Percentiles rank a stretch among this genome's conserved stretches.
Conservation (phyloP, 2,797 vertebrate species). For the Rhynchotus rufescens region DNA sequence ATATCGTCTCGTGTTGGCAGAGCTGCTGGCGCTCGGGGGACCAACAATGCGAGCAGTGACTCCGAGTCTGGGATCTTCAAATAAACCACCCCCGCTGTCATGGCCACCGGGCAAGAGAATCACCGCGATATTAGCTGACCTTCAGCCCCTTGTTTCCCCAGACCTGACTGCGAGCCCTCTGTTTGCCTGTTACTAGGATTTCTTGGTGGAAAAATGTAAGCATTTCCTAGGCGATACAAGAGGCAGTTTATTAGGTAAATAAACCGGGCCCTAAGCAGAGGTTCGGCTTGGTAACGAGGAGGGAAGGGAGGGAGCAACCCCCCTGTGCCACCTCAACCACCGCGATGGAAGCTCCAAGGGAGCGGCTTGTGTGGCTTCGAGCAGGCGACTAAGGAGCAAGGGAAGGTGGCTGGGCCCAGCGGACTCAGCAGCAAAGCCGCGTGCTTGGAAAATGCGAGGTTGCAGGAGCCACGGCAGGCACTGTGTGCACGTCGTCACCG, state of each 20-base stretch:
- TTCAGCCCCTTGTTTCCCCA: conserved; percentile 94
- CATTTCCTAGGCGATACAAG: conserved; percentile 85
- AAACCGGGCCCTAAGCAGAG: conserved; percentile 82
- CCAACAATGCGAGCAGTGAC: conserved; percentile 92
- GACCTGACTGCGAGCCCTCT: conserved; percentile 90
- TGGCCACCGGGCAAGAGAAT: conserved; percentile 88
- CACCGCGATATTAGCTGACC: conserved; percentile 88
- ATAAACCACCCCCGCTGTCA: conserved; percentile 90
- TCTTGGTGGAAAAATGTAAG: conserved; percentile 86
- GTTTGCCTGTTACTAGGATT: conserved; percentile 96
- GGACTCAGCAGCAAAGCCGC: conserved; percentile 28
- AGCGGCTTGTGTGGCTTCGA: conserved; percentile 28
- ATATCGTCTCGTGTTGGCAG: conserved; percentile 92
- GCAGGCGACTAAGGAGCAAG: conserved; percentile 54
- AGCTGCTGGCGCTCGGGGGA: conserved; percentile 78
- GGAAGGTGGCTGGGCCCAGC: conserved; percentile 28
- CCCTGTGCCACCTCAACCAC: conserved; percentile 46
- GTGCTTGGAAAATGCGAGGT: conserved; percentile 33
- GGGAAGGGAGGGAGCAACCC: conserved; percentile 56
- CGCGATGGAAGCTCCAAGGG: conserved; percentile 5
- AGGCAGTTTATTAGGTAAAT: conserved; percentile 88
- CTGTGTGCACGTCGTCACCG: background rate
- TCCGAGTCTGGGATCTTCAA: conserved; percentile 97
- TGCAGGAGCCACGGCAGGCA: conserved; percentile 53
- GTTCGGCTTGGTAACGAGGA: conserved; percentile 82